Conservation (phyloP, 2,113 vertebrate genomes). For the Anarrhichthys ocellatus region DNA sequence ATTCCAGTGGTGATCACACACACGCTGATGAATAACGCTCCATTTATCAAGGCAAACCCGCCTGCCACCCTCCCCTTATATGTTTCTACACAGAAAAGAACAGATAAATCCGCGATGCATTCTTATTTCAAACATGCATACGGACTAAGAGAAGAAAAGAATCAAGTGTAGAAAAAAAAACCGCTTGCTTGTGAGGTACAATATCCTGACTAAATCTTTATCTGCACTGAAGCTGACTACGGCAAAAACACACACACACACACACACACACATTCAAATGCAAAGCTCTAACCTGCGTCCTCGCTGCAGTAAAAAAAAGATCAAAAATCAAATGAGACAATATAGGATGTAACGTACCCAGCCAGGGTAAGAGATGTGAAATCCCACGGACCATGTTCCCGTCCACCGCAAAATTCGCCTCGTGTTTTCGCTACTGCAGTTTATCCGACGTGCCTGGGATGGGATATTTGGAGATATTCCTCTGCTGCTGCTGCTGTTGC, state of each 20-base stretch:
- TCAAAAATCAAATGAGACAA: conserved; percentile 45
- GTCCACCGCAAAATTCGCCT: conserved; percentile 71
- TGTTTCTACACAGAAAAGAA: conserved; percentile 39
- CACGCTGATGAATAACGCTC: conserved; percentile 79
- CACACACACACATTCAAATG: conserved; percentile 35
- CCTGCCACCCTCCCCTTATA: conserved; percentile 59
- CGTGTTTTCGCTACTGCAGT: conserved; percentile 73
- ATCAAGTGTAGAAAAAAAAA: conserved; percentile 13
- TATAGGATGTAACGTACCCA: conserved; percentile 47
- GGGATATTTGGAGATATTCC: conserved; percentile 72
- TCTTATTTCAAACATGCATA: background rate
- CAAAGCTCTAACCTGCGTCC: conserved; percentile 62
- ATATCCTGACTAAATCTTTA: conserved; percentile 50
- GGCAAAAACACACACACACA: conserved; percentile 63
- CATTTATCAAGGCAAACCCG: conserved; percentile 78
- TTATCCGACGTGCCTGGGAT: conserved; percentile 78
- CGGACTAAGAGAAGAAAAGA: background rate
- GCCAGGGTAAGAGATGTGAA: conserved; percentile 43
- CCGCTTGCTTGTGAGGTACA: conserved; percentile 25
- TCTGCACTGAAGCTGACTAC: conserved; percentile 72
- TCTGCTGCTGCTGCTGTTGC: conserved; percentile 34
- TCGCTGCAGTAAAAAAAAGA: conserved; percentile 56
- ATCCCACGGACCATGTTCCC: conserved; percentile 63
- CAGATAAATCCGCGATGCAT: conserved; percentile 18
- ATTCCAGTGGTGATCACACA: conserved; percentile 82